A percentile compares a stretch with the other conserved stretches of the same genome.
Conservation (phyloP, 1,140 invertebrate species). For the Polypedilum vanderplanki region DNA sequence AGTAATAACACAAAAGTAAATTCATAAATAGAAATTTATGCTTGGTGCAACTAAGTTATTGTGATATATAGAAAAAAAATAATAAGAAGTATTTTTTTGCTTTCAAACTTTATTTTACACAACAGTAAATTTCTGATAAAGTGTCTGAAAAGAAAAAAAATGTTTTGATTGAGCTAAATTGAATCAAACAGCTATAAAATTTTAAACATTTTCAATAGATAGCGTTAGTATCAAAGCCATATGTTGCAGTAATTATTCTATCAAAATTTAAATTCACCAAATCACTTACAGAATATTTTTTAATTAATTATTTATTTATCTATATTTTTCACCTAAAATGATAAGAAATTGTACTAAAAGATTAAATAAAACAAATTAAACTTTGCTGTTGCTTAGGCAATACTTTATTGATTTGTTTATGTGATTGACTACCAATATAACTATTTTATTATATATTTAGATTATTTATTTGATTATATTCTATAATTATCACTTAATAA, state of each 20-base stretch:
- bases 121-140: too few species aligned
- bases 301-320: too few species aligned
- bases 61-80: neutral
- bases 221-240: neutral
- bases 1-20: neutral
- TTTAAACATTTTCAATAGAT: neutral
- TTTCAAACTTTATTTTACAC: neutral
- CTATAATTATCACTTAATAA: too few species aligned
- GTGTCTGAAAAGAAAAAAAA: too few species aligned
- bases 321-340: too few species aligned
- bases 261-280: neutral
- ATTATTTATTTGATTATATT: too few species aligned
- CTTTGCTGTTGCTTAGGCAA: slow-evolving; percentile 8
- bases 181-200: neutral
- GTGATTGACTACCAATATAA: neutral
- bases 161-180: too few species aligned
- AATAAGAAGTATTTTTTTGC: too few species aligned
- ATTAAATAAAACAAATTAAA: neutral
- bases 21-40: neutral
- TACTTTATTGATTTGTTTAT: neutral
- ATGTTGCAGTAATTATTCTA: neutral
- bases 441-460: neutral
- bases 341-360: neutral
- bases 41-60: neutral
- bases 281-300: neutral